Conservation (phyloP, 2,797 vertebrate species). For the Eutrigla gurnardus region DNA sequence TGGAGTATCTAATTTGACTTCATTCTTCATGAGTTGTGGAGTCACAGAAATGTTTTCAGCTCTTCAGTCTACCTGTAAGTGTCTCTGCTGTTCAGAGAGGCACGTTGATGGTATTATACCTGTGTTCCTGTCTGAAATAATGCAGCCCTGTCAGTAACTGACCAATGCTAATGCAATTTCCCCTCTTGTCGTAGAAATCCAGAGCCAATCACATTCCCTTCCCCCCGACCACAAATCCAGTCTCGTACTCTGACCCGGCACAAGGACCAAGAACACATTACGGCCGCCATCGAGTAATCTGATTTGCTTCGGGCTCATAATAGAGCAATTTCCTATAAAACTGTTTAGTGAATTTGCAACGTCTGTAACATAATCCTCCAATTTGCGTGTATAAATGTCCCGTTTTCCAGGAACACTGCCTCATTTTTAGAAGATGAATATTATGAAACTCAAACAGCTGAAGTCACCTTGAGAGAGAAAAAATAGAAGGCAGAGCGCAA, state of each 20-base stretch:
- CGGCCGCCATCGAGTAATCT: slow-evolving; percentile 53
- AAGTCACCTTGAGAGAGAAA: slow-evolving; percentile 22
- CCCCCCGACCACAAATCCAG: slow-evolving; percentile 57
- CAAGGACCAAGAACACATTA: slow-evolving; percentile 62
- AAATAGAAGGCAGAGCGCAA: slow-evolving; percentile 1
- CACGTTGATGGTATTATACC: slow-evolving; percentile 28
- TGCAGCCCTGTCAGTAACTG: slow-evolving; percentile 54
- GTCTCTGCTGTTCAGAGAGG: slow-evolving; percentile 14
- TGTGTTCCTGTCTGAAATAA: slow-evolving; percentile 49
- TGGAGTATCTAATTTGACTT: neutral
- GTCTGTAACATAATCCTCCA: slow-evolving; percentile 65
- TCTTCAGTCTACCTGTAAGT: neutral
- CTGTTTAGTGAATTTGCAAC: slow-evolving; percentile 60
- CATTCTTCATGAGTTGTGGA: neutral
- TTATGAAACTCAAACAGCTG: slow-evolving; percentile 1
- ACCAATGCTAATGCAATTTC: slow-evolving; percentile 80
- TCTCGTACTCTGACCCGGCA: slow-evolving; percentile 48
- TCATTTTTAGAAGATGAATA: slow-evolving; percentile 38
- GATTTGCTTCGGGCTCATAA: slow-evolving; percentile 74
- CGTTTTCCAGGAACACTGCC: slow-evolving; percentile 59
- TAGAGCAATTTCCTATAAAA: slow-evolving; percentile 69
- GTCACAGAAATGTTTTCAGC: slow-evolving; percentile 3
- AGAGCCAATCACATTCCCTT: slow-evolving; percentile 67
- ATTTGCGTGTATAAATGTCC: slow-evolving; percentile 42
- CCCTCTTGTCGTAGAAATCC: slow-evolving; percentile 60